phyloP scores from a whole-genome alignment of 2,113 vertebrate species.

The Cricetomys ansorgei region DNA sequence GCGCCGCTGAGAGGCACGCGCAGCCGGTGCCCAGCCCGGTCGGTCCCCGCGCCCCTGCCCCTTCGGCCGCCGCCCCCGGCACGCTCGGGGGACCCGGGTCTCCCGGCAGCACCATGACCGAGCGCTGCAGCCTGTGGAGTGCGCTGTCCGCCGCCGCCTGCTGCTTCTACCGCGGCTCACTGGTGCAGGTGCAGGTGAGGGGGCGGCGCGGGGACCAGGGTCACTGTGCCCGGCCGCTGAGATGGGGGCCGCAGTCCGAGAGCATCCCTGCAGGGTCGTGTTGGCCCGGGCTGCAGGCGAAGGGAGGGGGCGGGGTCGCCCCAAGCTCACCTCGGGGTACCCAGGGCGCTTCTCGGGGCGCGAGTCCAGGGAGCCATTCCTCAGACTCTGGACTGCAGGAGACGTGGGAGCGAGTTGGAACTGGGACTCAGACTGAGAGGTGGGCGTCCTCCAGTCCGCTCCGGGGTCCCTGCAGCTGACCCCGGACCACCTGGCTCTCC shows the following conservation, averaged over 20 bases:
- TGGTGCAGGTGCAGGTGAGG: constrained; percentile 99
- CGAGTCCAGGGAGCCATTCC: constrained; percentile 32
- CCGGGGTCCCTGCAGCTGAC: constrained; percentile 52
- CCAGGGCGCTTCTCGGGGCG: background rate
- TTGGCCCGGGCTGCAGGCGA: background rate
- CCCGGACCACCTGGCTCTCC: constrained; percentile 44
- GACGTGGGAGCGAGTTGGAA: background rate
- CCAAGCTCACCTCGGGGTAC: constrained; percentile 46
- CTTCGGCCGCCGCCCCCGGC: constrained; percentile 64
- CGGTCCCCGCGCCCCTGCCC: constrained; percentile 73
- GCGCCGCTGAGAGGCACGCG: constrained; percentile 86
- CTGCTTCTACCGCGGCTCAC: constrained; percentile 99
- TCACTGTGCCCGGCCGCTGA: constrained; percentile 67
- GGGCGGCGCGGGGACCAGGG: constrained; percentile 55
- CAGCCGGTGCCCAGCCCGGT: constrained; percentile 79
- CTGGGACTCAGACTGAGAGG: background rate
- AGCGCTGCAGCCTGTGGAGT: constrained; percentile 98
- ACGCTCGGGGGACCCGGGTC: constrained; percentile 25
- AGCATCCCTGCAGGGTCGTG: background rate
- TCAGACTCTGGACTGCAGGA: background rate
- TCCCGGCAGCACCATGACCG: constrained; percentile 90
- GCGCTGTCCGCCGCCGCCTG: constrained; percentile 97
- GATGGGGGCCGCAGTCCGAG: constrained; percentile 42
- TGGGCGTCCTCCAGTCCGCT: background rate
- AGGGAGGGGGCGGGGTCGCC: constrained; percentile 67